These are phyloP conservation scores for Triplophysa rosa DNA, from an alignment of 2,113 vertebrate species.

Conservation along the genomic window DNA sequence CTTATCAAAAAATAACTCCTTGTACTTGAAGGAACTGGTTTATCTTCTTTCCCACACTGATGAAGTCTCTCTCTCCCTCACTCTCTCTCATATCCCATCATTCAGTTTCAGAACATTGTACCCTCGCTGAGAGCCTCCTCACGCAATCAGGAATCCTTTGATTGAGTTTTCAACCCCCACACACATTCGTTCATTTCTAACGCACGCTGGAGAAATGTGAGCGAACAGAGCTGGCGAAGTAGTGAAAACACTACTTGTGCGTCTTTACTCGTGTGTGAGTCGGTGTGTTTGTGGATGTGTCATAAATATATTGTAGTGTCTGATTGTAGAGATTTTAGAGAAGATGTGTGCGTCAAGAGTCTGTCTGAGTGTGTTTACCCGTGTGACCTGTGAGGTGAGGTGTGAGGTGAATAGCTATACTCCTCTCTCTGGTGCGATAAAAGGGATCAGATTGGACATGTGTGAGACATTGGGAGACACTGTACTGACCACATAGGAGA, in stretches of 20 bases:
- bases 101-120: constrained; percentile 41
- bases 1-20: not conserved
- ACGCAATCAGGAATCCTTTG: constrained; percentile 52
- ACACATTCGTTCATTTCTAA: constrained; percentile 2
- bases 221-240: not conserved
- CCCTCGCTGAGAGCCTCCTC: constrained; percentile 48
- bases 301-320: too few species aligned
- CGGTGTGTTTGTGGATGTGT: not conserved
- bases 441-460: too few species aligned
- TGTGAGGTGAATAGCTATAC: not conserved
- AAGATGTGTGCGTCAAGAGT: not conserved
- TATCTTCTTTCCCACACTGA: not conserved
- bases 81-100: constrained; percentile 22
- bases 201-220: not conserved
- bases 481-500: constrained; percentile 19
- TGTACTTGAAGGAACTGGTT: constrained; percentile 2
- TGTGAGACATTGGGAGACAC: constrained; percentile 36
- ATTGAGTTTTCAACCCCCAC: constrained; percentile 48
- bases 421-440: constrained; percentile 34
- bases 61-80: constrained; percentile 1
- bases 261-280: not conserved
- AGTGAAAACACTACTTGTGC: constrained; percentile 3
- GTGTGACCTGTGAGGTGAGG: not conserved
- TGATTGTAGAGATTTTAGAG: too few species aligned
- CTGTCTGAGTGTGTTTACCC: constrained; percentile 13